Conservation (phyloP, 2,888 invertebrate species). For the Nymphalis urticae region DNA sequence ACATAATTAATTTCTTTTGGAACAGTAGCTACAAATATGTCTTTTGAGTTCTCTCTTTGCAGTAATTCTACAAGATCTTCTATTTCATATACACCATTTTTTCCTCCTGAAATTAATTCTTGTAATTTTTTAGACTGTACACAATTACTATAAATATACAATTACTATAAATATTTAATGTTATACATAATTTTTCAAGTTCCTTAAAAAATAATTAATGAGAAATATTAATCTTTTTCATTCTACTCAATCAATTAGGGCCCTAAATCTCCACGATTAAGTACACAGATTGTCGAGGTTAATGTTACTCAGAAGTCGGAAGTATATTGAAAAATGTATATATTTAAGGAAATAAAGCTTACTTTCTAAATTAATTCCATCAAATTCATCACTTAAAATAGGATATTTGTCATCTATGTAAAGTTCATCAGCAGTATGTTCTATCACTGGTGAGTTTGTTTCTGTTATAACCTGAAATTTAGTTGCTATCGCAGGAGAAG, state of each 20-base stretch:
- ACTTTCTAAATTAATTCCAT: constrained; percentile 83
- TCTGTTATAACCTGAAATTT: constrained; percentile 88
- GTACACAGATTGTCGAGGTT: too few species aligned
- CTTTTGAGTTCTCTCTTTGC: constrained; percentile 87
- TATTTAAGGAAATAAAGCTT: constrained; percentile 46
- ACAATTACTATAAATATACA: too few species aligned
- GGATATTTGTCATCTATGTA: constrained; percentile 53
- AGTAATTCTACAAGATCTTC: constrained; percentile 91
- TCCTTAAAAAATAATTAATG: too few species aligned
- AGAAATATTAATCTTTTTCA: too few species aligned
- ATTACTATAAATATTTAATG: too few species aligned
- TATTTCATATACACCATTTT: constrained; percentile 92
- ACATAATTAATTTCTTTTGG: constrained; percentile 89
- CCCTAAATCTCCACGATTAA: too few species aligned
- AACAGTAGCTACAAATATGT: constrained; percentile 91
- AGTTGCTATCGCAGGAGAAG: constrained; percentile 74
- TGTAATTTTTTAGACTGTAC: not conserved
- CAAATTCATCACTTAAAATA: constrained; percentile 82
- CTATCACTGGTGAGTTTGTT: constrained; percentile 85
- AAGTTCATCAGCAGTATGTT: constrained; percentile 87
- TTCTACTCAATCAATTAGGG: too few species aligned
- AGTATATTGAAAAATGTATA: too few species aligned
- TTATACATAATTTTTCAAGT: too few species aligned
- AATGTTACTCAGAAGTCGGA: too few species aligned
- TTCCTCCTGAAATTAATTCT: constrained; percentile 84